phyloP scores from a whole-genome alignment of 2,797 vertebrate species.

The Sylvilagus floridanus region DNA sequence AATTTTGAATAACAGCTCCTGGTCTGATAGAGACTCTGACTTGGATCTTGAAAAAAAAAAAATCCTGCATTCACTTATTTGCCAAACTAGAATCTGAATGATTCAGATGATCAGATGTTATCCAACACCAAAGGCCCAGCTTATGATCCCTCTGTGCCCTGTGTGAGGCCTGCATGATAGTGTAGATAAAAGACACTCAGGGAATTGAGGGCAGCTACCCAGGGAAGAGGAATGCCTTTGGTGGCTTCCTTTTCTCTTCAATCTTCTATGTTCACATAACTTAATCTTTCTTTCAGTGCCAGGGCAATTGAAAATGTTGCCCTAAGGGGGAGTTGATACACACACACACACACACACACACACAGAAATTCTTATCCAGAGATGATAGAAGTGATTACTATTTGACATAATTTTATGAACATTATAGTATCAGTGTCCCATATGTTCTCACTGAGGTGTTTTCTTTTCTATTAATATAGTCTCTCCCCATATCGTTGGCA shows the following conservation, averaged over 20 bases:
- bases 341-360: too few species aligned
- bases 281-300: not conserved
- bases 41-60: not conserved
- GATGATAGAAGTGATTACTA: not conserved
- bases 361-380: not conserved
- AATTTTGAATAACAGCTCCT: not conserved
- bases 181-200: not conserved
- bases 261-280: not conserved
- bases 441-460: too few species aligned
- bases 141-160: not conserved
- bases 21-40: not conserved
- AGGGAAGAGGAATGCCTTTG: rapidly evolving
- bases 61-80: not conserved
- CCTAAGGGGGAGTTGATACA: too few species aligned
- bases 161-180: not conserved
- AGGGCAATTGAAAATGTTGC: not conserved
- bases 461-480: not conserved
- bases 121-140: not conserved
- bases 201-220: not conserved
- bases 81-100: not conserved
- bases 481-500: not conserved
- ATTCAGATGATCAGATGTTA: not conserved
- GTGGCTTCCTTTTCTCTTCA: not conserved
- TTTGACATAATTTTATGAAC: not conserved
- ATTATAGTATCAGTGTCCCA: not conserved